Evolutionary conservation across 2,113 vertebrate species (phyloP), one percentile per base, ranked within the genome.

Genomic region (Raja brachyura): DNA sequence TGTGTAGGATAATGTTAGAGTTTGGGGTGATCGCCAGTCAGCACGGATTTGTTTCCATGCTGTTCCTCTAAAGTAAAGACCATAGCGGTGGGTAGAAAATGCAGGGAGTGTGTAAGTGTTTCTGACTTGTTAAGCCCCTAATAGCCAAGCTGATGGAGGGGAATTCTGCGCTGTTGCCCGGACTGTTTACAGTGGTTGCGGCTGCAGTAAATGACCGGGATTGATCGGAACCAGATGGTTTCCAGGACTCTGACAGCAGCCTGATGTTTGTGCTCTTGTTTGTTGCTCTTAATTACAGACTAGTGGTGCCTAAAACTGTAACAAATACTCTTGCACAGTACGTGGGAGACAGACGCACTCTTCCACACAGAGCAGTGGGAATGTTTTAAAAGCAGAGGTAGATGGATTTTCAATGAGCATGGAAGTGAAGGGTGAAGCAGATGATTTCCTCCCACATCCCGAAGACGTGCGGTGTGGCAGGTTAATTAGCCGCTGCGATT

Each of bases 201-300:
- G 54, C 48, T 10, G 79, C 79, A 25, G 79, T 54, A 83, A 83
- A 56, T 22, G 61, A 14, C 81, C 81, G 59, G 3, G 18, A 13
- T 16, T 59, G 28, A 88, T 88, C 83, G 31, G 83, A 88, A 63
- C 59, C 83, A 88, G 83, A 88, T 88, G 83, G 63, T 63, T 28
- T 5, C 28, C 59, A 63, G 81, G 28, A 59, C 39, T 56, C 11
- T 4, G 56, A 61, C 59, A 63, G 56, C 13, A 16, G 59, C 31
- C 83, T 63, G 83, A 14, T 63, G 83, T 88, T 18, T 18, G 59
- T 66, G 56, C 28, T 56, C 81, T 48, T 28, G 25, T 13, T 28
- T 59, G 22, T 88, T n/a, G n/a, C 22, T 86, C 25, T 8, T n/a
- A 59, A 54, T 54, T 61, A 10, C 25, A 14, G 4, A 11, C 54